Base-by-base conservation (phyloP, 2,888 invertebrate species). In the Branchipolynoe longqiensis region DNA sequence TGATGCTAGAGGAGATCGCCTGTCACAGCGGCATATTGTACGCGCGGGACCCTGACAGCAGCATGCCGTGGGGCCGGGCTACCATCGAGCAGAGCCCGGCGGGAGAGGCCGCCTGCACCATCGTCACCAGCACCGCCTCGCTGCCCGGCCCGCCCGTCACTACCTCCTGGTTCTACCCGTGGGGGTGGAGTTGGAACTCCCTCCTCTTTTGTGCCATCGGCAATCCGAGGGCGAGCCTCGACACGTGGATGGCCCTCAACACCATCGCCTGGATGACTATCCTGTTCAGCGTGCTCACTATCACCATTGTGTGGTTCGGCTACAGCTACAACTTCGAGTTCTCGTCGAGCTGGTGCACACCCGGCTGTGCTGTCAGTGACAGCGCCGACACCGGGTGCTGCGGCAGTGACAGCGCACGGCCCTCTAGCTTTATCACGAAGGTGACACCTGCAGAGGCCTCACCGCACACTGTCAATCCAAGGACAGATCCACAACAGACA, bases 291-390 rank as follows among this genome's bases (percentile, higher is more conserved):
- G 69, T 41, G 3, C 48, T 64, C 40, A 48, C 73, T 25, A 41
- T 69, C 31, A 84, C 62, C 56, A 84, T 84, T 31, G 69, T 48
- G 3, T 84, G 84, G 84, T 84, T 84, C 41, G 84, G 78, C 28
- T 78, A 78, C 18, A 78, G 78, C 78, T 78, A 78, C 54, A 54
- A 54, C 28, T 78, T 78, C 18, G 78, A 78, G 54, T 78, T 78
- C 78, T 36, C 69, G n/a, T n/a, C n/a, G n/a, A n/a, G n/a, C n/a
- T n/a, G n/a, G n/a, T n/a, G n/a, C n/a, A n/a, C n/a, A n/a, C n/a
- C n/a, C n/a, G n/a, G n/a, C n/a, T n/a, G n/a, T n/a, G n/a, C n/a
- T n/a, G n/a, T n/a, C n/a, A n/a, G n/a, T n/a, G n/a, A n/a, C n/a
- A n/a, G n/a, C n/a, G n/a, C n/a, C n/a, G n/a, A n/a, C n/a, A n/a